These are phyloP conservation scores for Dicrostonyx torquatus DNA, from an alignment of 2,797 vertebrate genomes.

Conservation along the genomic window DNA sequence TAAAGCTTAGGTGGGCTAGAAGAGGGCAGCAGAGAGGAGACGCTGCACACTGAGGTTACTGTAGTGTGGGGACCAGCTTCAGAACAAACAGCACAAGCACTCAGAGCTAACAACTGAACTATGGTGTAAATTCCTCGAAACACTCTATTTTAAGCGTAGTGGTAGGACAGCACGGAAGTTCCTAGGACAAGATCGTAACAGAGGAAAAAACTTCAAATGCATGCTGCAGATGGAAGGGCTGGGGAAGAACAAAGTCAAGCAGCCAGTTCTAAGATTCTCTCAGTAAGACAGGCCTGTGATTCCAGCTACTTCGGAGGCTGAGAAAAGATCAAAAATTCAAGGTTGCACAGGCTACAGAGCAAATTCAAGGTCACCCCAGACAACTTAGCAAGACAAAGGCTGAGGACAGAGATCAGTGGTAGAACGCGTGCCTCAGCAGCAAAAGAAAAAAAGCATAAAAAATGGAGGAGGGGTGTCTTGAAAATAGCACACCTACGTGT, in stretches of 20 bases:
- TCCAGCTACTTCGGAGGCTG: not conserved
- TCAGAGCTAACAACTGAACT: conserved; percentile 2
- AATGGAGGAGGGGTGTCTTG: not conserved
- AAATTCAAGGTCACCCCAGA: not conserved
- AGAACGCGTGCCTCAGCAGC: not conserved
- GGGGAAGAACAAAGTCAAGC: conserved; percentile 19
- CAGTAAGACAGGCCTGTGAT: not conserved
- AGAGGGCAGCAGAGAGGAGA: not conserved
- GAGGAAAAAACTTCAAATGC: not conserved
- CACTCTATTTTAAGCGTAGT: not conserved
- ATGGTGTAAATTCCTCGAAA: not conserved
- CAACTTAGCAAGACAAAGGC: not conserved
- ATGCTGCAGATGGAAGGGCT: not conserved
- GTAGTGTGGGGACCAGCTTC: not conserved
- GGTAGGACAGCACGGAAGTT: not conserved
- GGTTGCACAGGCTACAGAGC: not conserved
- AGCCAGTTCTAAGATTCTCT: not conserved
- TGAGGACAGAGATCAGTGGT: not conserved
- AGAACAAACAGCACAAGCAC: not conserved
- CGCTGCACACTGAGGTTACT: not conserved
- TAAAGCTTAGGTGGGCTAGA: not conserved
- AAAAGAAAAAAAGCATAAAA: not conserved
- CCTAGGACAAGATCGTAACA: not conserved
- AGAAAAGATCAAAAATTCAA: not conserved
- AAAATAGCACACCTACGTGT: not conserved